Evolutionary conservation across 92 coral and sea anemone species (phyloP), one percentile per base, ranked within the genome.

Genomic region (Porites divaricata): DNA sequence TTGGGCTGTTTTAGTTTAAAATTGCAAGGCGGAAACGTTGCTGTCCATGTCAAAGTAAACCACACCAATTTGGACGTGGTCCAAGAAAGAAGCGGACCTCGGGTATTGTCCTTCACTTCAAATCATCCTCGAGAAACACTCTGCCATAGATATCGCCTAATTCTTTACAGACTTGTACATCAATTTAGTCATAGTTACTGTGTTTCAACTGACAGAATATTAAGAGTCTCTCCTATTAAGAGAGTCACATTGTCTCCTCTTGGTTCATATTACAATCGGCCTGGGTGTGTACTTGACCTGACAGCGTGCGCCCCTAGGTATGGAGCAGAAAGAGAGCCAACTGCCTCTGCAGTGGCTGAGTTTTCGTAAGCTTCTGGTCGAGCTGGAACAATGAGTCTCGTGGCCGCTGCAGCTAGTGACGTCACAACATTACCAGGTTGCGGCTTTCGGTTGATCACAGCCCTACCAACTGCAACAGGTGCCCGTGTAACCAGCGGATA

Each of bases 321-420:
- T 1, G 71, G 81, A 61, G 56, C 81, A 77, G 70, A 61, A 9
- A 56, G 12, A 8, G 81, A 45, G 70, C 70, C 62, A 45, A 78
- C 61, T 9, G 72, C 45, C 16, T 78, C 72, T 22, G 72, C 82
- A 26, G 71, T 65, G 48, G 61, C 49, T 65, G 61, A 63, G 14
- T 63, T 78, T 19, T 78, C 82, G n/a, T 63, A 63, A n/a, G 71
- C 48, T 8, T 79, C 64, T 13, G 92, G 82, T 15, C 82, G 84
- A 9, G 83, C 92, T 2, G 92, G 92, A 6, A 73, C 92, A 11
- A 88, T 88, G 9, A 88, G 78, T 12, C 88, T 72, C n/a, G 92
- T 89, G 20, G 87, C 92, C 22, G 89, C 72, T 48, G 82, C 82
- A 16, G 56, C 64, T 4, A 63, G 22, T 64, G 86, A 59, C n/a